These are phyloP conservation scores for Phoenicopterus ruber DNA, from an alignment of 2,113 vertebrate genomes.

Conservation along the genomic window DNA sequence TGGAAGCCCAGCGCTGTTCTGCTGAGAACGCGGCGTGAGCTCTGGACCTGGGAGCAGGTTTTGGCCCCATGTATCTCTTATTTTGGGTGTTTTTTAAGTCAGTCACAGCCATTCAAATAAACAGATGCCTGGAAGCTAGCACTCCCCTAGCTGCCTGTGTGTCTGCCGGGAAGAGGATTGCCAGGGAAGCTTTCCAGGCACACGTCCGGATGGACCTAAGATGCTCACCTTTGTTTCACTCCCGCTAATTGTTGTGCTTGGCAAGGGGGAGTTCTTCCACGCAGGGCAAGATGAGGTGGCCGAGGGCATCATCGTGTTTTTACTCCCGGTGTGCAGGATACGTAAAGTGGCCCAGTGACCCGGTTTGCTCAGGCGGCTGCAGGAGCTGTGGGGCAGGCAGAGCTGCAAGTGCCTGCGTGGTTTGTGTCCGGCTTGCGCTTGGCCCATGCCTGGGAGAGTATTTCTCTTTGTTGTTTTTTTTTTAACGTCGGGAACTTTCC, in stretches of 20 bases:
- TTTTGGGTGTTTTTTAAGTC: neutral
- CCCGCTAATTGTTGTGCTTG: neutral
- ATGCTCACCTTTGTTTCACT: neutral
- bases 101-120: neutral
- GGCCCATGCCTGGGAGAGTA: neutral
- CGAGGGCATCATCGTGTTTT: neutral
- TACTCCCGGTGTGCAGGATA: neutral
- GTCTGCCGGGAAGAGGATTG: neutral
- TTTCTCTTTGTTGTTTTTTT: neutral
- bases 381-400: neutral
- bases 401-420: neutral
- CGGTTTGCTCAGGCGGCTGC: neutral
- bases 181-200: conserved; percentile 6
- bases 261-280: neutral
- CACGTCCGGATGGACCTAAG: neutral
- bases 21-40: neutral
- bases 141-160: neutral
- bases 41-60: neutral
- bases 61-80: neutral
- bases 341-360: neutral
- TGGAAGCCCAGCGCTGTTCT: neutral
- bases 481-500: neutral
- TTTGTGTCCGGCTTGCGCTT: neutral
- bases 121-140: neutral
- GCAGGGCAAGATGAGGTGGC: neutral